Conservation (phyloP, 2,888 invertebrate genomes). For the Morinoia aosen region DNA sequence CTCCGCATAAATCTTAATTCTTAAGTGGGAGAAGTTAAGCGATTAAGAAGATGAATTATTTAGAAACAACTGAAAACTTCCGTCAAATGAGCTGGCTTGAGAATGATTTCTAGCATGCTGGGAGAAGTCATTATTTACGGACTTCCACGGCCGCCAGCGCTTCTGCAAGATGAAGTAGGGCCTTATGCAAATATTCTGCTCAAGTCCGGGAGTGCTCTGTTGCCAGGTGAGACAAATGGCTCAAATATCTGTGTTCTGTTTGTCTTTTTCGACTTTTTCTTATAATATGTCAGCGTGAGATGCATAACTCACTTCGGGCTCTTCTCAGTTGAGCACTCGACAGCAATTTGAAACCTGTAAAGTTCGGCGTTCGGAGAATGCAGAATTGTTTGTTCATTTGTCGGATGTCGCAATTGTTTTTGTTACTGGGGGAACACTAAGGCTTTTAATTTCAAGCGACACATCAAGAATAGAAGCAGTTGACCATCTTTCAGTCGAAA, state of each 20-base stretch:
- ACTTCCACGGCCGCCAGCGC: background rate
- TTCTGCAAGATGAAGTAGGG: background rate
- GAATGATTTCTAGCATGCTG: background rate
- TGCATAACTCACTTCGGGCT: background rate
- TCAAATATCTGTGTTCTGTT: background rate
- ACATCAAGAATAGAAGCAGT: background rate
- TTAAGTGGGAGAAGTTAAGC: background rate
- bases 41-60: background rate
- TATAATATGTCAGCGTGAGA: background rate
- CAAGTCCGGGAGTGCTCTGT: background rate
- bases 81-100: background rate
- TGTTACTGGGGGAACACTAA: background rate
- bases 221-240: conserved; percentile 9
- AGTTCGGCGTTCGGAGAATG: background rate
- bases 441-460: background rate
- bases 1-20: background rate
- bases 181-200: conserved; percentile 18
- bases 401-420: background rate
- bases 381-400: background rate
- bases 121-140: conserved; percentile 20
- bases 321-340: background rate
- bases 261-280: background rate
- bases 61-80: background rate
- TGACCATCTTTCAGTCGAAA: background rate
- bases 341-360: background rate